A percentile compares a stretch with the other conserved stretches of the same genome.
Evolutionary conservation across 2,113 vertebrate species (phyloP).

Genomic region (Catharus minimus): DNA sequence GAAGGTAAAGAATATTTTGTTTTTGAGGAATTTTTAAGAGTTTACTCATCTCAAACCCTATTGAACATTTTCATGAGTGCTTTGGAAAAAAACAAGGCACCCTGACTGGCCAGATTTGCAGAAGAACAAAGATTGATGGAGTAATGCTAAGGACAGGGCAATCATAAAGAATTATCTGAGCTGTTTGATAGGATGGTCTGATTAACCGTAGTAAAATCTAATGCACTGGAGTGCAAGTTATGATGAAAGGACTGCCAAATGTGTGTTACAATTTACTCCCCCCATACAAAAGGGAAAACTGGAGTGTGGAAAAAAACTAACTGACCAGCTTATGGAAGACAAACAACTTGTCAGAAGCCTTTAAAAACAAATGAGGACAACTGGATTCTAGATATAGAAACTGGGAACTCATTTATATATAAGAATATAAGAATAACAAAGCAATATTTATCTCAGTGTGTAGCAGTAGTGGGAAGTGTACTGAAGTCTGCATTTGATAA

Average conservation of each 20-base stretch:
- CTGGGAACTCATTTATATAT: not conserved
- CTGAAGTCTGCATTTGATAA: not conserved
- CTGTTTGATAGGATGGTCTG: not conserved
- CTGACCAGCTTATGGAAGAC: not conserved
- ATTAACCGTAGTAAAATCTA: not conserved
- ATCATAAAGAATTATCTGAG: not conserved
- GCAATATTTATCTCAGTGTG: not conserved
- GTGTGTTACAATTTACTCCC: not conserved
- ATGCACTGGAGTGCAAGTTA: not conserved
- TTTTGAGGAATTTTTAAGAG: not conserved
- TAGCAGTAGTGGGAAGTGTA: not conserved
- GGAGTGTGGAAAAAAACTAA: not conserved
- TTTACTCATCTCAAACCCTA: not conserved
- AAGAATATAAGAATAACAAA: not conserved
- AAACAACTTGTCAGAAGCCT: not conserved
- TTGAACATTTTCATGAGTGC: not conserved
- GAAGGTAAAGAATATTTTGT: not conserved
- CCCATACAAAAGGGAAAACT: not conserved
- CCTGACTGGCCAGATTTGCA: not conserved
- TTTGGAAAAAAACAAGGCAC: not conserved
- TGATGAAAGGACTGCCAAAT: not conserved
- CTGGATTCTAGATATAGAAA: not conserved
- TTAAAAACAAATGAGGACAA: not conserved
- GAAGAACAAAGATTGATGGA: not conserved
- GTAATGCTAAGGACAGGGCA: not conserved